Evolutionary conservation across 2,113 vertebrate species (phyloP).

Genomic region (Petrocephalus zakoni): DNA sequence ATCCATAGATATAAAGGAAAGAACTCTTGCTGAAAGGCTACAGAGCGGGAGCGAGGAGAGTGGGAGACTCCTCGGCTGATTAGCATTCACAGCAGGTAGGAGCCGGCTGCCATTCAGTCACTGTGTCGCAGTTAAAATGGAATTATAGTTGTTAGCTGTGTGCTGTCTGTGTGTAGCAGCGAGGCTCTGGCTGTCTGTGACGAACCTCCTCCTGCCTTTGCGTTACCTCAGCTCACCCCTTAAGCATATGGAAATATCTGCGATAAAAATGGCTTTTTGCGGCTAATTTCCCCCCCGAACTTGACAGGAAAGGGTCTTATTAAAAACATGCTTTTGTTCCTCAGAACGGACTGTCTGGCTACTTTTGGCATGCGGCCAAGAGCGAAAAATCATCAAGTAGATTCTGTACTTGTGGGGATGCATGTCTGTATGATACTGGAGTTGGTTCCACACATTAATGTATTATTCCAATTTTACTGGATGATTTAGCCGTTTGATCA

Average conservation of each 20-base stretch:
- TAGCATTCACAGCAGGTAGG: conserved; percentile 81
- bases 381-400: conserved; percentile 18
- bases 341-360: background rate
- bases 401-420: conserved; percentile 12
- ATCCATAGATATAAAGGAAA: conserved; percentile 78
- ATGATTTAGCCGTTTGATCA: background rate
- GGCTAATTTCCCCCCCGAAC: background rate
- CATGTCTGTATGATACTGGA: background rate
- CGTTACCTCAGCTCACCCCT: conserved; percentile 22
- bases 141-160: conserved; percentile 41
- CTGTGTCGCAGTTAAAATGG: conserved; percentile 68
- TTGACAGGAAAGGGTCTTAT: background rate
- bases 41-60: conserved; percentile 47
- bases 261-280: conserved; percentile 10
- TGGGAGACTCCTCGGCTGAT: conserved; percentile 69
- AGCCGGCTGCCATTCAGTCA: conserved; percentile 73
- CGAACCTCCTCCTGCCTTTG: conserved; percentile 2
- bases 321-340: conserved; percentile 23
- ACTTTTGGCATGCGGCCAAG: conserved; percentile 24
- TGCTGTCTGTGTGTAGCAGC: conserved; percentile 15
- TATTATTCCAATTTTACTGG: background rate
- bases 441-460: background rate
- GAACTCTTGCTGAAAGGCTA: conserved; percentile 59
- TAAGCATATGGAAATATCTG: conserved; percentile 18
- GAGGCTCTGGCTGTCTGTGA: conserved; percentile 13